phyloP scores from a whole-genome alignment of 2,113 vertebrate species.

The Callipepla squamata region DNA sequence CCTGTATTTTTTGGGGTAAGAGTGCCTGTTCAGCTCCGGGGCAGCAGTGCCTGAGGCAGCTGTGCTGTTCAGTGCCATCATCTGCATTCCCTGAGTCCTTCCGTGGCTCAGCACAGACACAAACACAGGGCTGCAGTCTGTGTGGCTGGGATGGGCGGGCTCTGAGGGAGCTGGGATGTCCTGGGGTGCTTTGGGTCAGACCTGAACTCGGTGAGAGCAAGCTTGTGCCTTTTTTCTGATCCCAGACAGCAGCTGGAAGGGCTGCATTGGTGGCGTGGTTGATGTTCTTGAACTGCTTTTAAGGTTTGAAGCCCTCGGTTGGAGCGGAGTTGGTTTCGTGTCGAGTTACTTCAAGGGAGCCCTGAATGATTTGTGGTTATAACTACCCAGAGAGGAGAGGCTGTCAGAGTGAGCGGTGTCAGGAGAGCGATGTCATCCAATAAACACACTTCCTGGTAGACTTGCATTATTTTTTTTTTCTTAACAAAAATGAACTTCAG shows the following conservation, averaged over 20 bases:
- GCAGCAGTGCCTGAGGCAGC: not conserved
- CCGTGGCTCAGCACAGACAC: not conserved
- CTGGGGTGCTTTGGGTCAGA: not conserved
- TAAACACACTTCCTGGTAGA: constrained; percentile 34
- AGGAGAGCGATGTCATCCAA: not conserved
- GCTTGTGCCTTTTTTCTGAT: constrained; percentile 67
- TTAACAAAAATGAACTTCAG: not conserved
- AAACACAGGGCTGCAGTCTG: not conserved
- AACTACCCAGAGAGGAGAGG: constrained; percentile 24
- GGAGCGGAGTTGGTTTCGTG: not conserved
- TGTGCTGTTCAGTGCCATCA: not conserved
- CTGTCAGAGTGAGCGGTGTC: constrained; percentile 16
- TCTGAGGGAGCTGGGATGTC: not conserved
- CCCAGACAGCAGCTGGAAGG: not conserved
- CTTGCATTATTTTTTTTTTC: constrained; percentile 16
- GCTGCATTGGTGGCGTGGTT: not conserved
- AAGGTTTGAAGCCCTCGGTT: not conserved
- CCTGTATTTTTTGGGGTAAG: not conserved
- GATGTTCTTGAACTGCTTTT: not conserved
- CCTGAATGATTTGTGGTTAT: constrained; percentile 26
- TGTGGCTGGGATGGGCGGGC: not conserved
- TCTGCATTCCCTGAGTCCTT: not conserved
- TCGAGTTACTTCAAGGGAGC: not conserved
- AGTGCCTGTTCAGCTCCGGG: not conserved
- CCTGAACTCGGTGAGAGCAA: constrained; percentile 28